Percentiles rank a stretch among this genome's conserved stretches.
phyloP scores from a whole-genome alignment of 2,113 vertebrate species.

The Nanorana parkeri region DNA sequence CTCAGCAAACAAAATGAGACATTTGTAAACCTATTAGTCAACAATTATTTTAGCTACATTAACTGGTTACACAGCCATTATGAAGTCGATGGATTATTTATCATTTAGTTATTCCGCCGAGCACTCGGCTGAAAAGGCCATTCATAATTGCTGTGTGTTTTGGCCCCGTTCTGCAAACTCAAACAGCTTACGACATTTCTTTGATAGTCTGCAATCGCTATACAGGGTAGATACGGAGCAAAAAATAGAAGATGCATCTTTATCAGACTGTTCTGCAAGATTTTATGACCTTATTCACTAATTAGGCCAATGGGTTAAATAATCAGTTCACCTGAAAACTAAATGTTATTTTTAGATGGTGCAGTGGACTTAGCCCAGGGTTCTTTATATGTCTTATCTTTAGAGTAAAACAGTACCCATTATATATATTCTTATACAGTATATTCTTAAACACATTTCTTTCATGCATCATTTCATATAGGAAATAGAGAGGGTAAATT shows the following conservation, averaged over 20 bases:
- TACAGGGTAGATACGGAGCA: not conserved
- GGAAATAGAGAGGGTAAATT: too few species aligned
- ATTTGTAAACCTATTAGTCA: slow-evolving; percentile 50
- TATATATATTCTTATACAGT: too few species aligned
- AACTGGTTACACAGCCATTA: slow-evolving; percentile 36
- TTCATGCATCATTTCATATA: too few species aligned
- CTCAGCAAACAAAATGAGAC: slow-evolving; percentile 9
- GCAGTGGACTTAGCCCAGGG: too few species aligned
- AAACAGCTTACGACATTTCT: slow-evolving; percentile 31
- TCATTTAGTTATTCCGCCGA: slow-evolving; percentile 25
- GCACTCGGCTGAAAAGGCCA: slow-evolving; percentile 36
- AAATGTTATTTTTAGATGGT: too few species aligned
- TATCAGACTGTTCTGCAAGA: not conserved
- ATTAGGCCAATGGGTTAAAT: slow-evolving; percentile 14
- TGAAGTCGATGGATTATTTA: slow-evolving; percentile 27
- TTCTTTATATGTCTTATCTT: too few species aligned
- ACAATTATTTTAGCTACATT: slow-evolving; percentile 46
- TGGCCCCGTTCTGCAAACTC: slow-evolving; percentile 23
- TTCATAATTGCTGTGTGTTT: slow-evolving; percentile 48
- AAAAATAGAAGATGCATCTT: not conserved
- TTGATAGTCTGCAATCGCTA: not conserved
- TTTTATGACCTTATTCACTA: slow-evolving; percentile 8
- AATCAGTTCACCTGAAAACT: too few species aligned
- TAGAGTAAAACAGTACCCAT: too few species aligned
- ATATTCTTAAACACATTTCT: too few species aligned